These are phyloP conservation scores for Theristicus caerulescens DNA, from an alignment of 2,113 vertebrate species.

Conservation along the genomic window DNA sequence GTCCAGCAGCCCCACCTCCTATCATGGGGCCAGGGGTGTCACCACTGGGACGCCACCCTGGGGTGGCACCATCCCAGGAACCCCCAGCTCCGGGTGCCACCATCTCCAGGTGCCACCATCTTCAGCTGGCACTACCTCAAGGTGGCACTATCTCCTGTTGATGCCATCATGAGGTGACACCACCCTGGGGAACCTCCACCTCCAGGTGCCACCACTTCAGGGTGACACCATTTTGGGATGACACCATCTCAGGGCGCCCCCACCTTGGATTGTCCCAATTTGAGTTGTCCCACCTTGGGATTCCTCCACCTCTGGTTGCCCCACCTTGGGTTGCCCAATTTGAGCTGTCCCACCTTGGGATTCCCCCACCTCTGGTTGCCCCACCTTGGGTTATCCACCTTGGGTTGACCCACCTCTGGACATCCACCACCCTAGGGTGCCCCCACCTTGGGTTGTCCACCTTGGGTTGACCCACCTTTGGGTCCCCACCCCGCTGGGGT, in stretches of 20 bases:
- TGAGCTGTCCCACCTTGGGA: too few species aligned
- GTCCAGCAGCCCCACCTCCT: not conserved
- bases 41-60: fast-evolving
- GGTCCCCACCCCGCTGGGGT: too few species aligned
- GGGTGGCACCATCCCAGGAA: fast-evolving
- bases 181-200: not conserved
- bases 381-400: not conserved
- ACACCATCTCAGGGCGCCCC: too few species aligned
- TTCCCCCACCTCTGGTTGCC: too few species aligned
- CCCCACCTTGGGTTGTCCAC: too few species aligned
- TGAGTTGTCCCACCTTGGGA: too few species aligned
- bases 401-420: too few species aligned
- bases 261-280: not conserved
- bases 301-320: not conserved
- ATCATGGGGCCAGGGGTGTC: not conserved
- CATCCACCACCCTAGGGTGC: too few species aligned
- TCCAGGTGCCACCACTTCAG: not conserved
- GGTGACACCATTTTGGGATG: not conserved
- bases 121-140: not conserved
- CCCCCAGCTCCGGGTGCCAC: fast-evolving
- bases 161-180: not conserved
- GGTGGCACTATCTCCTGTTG: not conserved
- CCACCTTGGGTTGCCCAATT: too few species aligned
- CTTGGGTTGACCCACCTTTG: not conserved
- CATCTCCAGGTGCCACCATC: too few species aligned